These are phyloP conservation scores for Nebria brevicollis DNA, from an alignment of 2,888 invertebrate genomes.

Conservation along the genomic window DNA sequence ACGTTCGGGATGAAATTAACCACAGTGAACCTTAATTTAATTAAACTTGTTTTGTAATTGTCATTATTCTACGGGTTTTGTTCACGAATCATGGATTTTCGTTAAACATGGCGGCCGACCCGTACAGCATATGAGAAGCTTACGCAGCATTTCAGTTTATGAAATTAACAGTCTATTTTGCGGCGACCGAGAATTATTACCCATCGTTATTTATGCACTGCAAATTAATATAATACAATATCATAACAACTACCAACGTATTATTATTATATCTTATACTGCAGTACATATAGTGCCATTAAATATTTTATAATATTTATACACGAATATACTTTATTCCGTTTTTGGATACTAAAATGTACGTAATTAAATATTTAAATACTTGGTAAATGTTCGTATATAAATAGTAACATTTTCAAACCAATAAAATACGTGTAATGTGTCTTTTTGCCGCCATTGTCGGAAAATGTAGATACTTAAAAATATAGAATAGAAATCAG, in stretches of 20 bases:
- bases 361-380: no score
- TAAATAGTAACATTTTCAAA: no score
- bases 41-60: conserved; percentile 46
- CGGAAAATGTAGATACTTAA: no score
- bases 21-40: conserved; percentile 45
- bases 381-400: no score
- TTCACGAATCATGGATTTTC: conserved; percentile 46
- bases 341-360: no score
- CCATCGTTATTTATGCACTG: background rate
- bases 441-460: no score
- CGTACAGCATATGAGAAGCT: conserved; percentile 13
- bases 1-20: conserved; percentile 44
- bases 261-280: no score
- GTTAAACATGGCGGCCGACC: conserved; percentile 36
- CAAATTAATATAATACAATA: background rate
- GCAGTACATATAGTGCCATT: no score
- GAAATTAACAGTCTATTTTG: conserved; percentile 21
- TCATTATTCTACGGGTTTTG: conserved; percentile 46
- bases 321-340: no score
- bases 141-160: conserved; percentile 18
- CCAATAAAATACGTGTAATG: no score
- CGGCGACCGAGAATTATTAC: background rate
- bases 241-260: background rate
- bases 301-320: no score
- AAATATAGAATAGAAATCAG: no score